Base-by-base conservation (phyloP, 2,113 vertebrate genomes). In the Jacana jacana region DNA sequence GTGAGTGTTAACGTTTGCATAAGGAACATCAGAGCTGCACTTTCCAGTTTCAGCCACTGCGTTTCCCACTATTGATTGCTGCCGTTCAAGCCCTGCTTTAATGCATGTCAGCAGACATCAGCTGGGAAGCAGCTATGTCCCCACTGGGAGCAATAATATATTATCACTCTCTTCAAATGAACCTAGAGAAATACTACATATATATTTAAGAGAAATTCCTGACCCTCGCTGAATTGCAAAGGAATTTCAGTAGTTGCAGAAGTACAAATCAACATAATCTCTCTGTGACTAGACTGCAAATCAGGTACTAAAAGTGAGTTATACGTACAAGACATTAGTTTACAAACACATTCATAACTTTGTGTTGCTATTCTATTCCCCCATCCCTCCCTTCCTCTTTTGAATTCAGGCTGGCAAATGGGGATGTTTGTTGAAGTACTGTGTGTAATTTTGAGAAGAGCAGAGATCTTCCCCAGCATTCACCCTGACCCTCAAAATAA, bases 131-230 rank as follows among this genome's bases (percentile, higher is more conserved):
- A 93, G 68, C 69, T 71, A 90, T 64, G 52, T 65, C 55, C 80
- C 95, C 58, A 52, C 40, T 73, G 92, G 92, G 95, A 96, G 48
- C 82, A 88, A 86, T 81, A 80, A 92, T 91, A 39, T 78, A 88
- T 88, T 92, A 94, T 75, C 70, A 57, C 57, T 76, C 44, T 76
- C 81, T 96, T 86, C 85, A 76, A 80, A 91, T 49, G 80, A 92
- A 89, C 90, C 80, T 92, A 37, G 35, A 93, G 77, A 86, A 86
- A 72, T 24, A 75, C 48, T 78, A 35, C 25, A 28, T 44, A 37
- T 66, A 49, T 66, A 75, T 70, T 86, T 89, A 95, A 93, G 17
- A 78, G 64, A 78, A 84, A 75, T 44, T 44, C 48, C 65, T 79
- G 69, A 18, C 35, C 93, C 64, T 68, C 48, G 63, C 64, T 70